These are phyloP conservation scores for Pipistrellus pipistrellus DNA, from an alignment of 2,797 vertebrate species.

Conservation along the genomic window DNA sequence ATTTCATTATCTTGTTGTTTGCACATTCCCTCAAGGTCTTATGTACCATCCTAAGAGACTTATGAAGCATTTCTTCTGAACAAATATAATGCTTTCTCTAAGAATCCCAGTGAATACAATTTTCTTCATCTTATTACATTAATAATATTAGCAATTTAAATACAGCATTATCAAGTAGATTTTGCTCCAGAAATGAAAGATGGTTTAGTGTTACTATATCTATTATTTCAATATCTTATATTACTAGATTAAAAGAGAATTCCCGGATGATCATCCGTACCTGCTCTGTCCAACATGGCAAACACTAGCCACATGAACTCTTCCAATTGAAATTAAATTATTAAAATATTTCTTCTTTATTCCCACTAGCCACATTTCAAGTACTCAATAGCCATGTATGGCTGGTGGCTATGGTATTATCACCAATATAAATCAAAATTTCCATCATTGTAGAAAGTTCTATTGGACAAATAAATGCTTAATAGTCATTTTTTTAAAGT, in stretches of 20 bases:
- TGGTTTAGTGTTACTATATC: neutral
- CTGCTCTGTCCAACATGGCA: neutral
- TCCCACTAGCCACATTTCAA: slow-evolving; percentile 20
- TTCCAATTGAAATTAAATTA: slow-evolving; percentile 43
- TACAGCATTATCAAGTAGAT: slow-evolving; percentile 44
- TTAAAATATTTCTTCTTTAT: slow-evolving; percentile 9
- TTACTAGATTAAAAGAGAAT: slow-evolving; percentile 49
- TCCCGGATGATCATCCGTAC: neutral
- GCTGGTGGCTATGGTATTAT: neutral
- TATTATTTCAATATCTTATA: slow-evolving; percentile 41
- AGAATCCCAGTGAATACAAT: slow-evolving; percentile 58
- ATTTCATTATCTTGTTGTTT: slow-evolving; percentile 66
- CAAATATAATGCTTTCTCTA: slow-evolving; percentile 55
- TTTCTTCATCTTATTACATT: slow-evolving; percentile 63
- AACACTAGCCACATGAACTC: neutral
- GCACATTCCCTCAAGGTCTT: slow-evolving; percentile 45
- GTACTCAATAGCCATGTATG: neutral
- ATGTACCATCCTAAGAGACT: neutral
- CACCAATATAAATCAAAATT: neutral
- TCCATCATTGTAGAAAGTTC: neutral
- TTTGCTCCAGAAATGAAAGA: slow-evolving; percentile 55
- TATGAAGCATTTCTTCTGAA: slow-evolving; percentile 57
- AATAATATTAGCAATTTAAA: slow-evolving; percentile 74
- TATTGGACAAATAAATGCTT: neutral
- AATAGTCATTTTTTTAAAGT: slow-evolving; percentile 32